These are phyloP conservation scores for Anguilla japonica DNA, from an alignment of 2,113 vertebrate genomes.

Conservation along the genomic window DNA sequence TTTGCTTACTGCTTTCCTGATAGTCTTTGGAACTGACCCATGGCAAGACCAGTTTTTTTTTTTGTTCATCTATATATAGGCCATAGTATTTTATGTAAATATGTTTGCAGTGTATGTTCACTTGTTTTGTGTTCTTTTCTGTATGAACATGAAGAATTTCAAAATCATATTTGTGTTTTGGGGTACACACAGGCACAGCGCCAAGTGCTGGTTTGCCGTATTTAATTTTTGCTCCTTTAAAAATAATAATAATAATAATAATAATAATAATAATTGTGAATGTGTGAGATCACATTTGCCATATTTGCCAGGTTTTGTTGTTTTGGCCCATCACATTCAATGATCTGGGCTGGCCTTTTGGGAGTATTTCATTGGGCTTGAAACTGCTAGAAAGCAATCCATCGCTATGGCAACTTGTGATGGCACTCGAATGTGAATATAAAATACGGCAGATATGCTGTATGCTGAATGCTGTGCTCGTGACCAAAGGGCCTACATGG, in stretches of 20 bases:
- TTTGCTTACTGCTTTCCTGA: no score
- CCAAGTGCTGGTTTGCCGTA: background rate
- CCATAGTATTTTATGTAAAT: no score
- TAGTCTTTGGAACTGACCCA: no score
- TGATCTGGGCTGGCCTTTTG: background rate
- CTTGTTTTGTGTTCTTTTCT: no score
- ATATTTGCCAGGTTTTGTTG: background rate
- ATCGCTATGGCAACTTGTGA: background rate
- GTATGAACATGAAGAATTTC: no score
- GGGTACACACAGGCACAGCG: background rate
- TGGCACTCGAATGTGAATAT: background rate
- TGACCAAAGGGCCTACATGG: background rate
- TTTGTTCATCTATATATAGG: no score
- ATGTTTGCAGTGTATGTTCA: no score
- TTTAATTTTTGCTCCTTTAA: no score
- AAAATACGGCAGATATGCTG: background rate
- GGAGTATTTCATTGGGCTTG: background rate
- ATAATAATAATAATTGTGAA: no score
- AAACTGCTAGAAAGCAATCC: background rate
- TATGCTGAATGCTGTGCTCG: background rate
- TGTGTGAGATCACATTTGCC: no score
- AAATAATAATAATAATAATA: no score
- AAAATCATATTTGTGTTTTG: background rate
- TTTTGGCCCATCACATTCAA: background rate
- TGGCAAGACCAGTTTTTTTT: no score